phyloP scores from a whole-genome alignment of 2,797 vertebrate genomes.

The Sebastes melanostomus region DNA sequence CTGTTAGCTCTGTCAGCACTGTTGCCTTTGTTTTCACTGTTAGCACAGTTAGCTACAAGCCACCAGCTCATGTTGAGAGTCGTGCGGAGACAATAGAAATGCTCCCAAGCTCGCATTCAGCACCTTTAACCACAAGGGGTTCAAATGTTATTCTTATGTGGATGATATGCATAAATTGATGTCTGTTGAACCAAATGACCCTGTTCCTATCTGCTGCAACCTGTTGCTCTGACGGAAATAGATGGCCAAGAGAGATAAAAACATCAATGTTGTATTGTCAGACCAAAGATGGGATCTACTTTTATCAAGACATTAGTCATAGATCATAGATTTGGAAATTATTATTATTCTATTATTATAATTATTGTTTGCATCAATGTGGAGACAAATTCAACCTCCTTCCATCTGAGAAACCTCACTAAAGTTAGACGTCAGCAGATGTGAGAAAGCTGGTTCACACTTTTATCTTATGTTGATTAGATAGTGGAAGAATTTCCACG shows the following conservation, averaged over 20 bases:
- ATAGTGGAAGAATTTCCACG: neutral
- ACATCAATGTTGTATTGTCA: neutral
- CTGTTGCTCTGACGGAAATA: neutral
- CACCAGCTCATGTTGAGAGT: too few relatives aligned
- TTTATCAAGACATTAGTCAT: neutral
- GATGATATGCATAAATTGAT: neutral
- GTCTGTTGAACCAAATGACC: conserved; percentile 2
- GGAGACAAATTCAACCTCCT: neutral
- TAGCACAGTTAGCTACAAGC: too few relatives aligned
- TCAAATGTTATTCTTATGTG: neutral
- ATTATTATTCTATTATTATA: too few relatives aligned
- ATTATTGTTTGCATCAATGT: neutral
- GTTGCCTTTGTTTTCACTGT: too few relatives aligned
- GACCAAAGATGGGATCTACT: neutral
- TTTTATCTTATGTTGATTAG: neutral
- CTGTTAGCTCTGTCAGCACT: too few relatives aligned
- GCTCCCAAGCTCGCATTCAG: too few relatives aligned
- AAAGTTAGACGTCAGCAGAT: neutral
- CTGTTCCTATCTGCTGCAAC: neutral
- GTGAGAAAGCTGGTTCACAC: neutral
- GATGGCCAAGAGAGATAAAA: neutral
- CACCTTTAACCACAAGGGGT: neutral
- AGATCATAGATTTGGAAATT: neutral
- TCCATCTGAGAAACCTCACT: neutral
- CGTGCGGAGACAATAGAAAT: too few relatives aligned